Base-by-base conservation (phyloP, 2,797 vertebrate species). In the Molossus alvarezi region DNA sequence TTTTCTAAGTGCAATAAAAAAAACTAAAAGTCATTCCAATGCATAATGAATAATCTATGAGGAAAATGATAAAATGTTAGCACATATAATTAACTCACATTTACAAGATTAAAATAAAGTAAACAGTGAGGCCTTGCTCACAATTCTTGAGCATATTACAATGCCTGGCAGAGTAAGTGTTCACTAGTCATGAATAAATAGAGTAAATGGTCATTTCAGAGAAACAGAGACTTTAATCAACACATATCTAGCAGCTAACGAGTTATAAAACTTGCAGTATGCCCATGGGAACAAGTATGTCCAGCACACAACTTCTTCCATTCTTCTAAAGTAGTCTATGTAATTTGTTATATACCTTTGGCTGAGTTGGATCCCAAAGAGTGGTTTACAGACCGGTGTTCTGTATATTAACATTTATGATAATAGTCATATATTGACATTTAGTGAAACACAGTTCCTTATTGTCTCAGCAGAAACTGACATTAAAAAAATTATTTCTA, bases 71-170 rank as follows among this genome's bases (percentile, higher is more conserved):
- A 94, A 96, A 92, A 65, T 75, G 37, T 33, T 55, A 72, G 57
- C 25, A 91, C 27, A 58, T 72, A 75, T 58, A 76, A 67, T 37
- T 83, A 91, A 55, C 33, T 81, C 60, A 90, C 3, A 75, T 55
- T 95, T 93, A 90, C 9, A 83, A 69, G n/a, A 84, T 60, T 77
- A 82, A 88, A 77, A 96, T 58, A 86, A 96, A 93, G n/a, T 82
- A 87, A 90, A 88, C 0, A 73, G n/a, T 79, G 45, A 71, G 25
- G 27, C 4, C n/a, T 91, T 93, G 62, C 89, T 55, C 53, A 51
- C 48, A 64, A 76, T 75, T 90, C 72, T 71, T 51, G 27, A 60
- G 21, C 18, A 69, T 9, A 94, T 71, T 80, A 71, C 11, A 86
- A 55, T 29, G 58, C 21, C 84, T 48, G 72, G 17, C 41, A 45